Conservation (phyloP, 2,888 invertebrate species). For the Nowickia ferox region DNA sequence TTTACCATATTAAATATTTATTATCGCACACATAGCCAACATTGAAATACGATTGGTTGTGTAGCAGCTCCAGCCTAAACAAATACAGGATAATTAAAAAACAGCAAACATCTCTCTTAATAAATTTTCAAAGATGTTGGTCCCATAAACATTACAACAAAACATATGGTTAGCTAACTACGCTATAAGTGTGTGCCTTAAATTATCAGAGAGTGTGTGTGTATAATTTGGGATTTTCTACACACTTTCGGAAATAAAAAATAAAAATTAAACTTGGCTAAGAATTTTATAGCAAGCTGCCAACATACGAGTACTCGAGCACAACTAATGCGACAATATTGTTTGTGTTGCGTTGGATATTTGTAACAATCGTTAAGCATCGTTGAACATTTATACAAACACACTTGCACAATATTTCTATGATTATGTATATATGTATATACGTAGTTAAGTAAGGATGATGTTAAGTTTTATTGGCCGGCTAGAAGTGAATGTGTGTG, state of each 20-base stretch:
- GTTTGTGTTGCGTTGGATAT: slow-evolving; percentile 68
- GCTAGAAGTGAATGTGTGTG: neutral
- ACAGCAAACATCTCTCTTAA: slow-evolving; percentile 40
- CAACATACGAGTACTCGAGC: slow-evolving; percentile 65
- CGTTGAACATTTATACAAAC: slow-evolving; percentile 29
- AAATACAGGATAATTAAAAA: slow-evolving; percentile 64
- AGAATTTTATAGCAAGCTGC: slow-evolving; percentile 58
- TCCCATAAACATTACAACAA: slow-evolving; percentile 44
- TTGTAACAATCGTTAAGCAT: slow-evolving; percentile 61
- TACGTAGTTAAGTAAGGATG: neutral
- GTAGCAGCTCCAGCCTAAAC: slow-evolving; percentile 46
- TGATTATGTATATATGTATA: neutral
- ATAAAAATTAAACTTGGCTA: slow-evolving; percentile 60
- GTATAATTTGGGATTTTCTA: neutral
- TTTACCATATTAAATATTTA: slow-evolving; percentile 10
- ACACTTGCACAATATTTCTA: slow-evolving; percentile 32
- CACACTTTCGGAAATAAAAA: slow-evolving; percentile 9
- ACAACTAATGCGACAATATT: slow-evolving; percentile 73
- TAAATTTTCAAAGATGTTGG: slow-evolving; percentile 38
- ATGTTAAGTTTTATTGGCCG: neutral
- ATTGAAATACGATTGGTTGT: neutral
- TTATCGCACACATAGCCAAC: neutral
- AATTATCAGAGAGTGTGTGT: neutral
- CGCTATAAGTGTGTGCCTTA: slow-evolving; percentile 3
- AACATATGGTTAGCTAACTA: slow-evolving; percentile 57